Conservation (phyloP, 2,113 vertebrate species). For the Gnathonemus echidnorhynchus region DNA sequence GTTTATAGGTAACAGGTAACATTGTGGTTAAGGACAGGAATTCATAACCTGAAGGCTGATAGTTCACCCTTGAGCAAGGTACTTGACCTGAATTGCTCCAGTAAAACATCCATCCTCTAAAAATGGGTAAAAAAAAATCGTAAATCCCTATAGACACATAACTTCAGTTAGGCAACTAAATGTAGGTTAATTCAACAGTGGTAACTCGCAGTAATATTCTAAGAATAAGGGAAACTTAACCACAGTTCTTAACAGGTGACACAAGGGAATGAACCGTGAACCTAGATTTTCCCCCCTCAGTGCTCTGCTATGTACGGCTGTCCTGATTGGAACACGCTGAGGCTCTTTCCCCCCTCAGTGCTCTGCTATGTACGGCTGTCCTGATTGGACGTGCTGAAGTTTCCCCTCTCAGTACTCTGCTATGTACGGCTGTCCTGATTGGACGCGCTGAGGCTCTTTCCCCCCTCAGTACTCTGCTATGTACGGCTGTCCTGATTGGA, state of each 20-base stretch:
- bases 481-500: no score
- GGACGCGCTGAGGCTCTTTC: no score
- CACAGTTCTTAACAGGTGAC: background rate
- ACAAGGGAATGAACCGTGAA: background rate
- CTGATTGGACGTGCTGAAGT: no score
- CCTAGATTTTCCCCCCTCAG: background rate
- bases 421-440: no score
- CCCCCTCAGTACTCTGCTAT: no score
- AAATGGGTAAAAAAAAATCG: background rate
- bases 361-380: no score
- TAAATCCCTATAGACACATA: background rate
- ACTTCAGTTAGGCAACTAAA: background rate
- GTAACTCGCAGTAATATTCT: background rate
- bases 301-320: background rate
- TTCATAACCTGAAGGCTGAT: background rate
- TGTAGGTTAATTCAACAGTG: slow-evolving; percentile 3
- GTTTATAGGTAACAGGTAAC: background rate
- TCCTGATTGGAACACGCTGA: no score
- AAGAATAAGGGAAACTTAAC: background rate
- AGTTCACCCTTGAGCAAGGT: background rate
- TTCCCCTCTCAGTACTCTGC: no score
- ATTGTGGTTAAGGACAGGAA: background rate
- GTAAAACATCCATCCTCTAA: background rate
- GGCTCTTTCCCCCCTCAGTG: no score
- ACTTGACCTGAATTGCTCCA: background rate